Base-by-base conservation (phyloP, 1,140 invertebrate species). In the Polypedilum pembai region DNA sequence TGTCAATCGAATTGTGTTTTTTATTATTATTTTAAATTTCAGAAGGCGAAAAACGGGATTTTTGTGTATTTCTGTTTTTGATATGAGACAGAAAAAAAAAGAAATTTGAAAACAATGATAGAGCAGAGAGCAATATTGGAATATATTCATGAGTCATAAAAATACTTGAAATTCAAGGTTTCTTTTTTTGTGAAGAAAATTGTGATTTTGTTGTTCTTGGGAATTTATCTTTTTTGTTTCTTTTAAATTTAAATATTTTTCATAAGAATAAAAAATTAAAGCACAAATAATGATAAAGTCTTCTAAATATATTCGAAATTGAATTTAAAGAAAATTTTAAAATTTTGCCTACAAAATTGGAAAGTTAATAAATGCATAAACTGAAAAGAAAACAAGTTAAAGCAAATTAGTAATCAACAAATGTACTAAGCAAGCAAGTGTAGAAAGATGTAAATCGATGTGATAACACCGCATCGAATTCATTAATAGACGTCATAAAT, bases 131-230 rank as follows among this genome's bases (percentile, higher is more conserved):
- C 24, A 33, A 33, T 69, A 18, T 18, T 69, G 65, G 20, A 21
- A 69, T 20, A 21, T 69, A 69, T 69, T 69, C 65, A 69, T 69
- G 65, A 69, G 65, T 69, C 65, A 69, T 69, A 69, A 18, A 69
- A 69, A 18, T 18, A 69, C 20, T 69, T 18, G 17, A 69, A 69
- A 69, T 12, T 33, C 24, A 33, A 17, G n/a, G 45, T 56, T 56
- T 56, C 7, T 56, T 56, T 56, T 56, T 56, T 15, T 56, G 10
- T 56, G 10, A 12, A 56, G 7, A 56, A 56, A 56, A 12, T 33
- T 33, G 5, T 33, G n/a, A n/a, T 56, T 56, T 8, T 17, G 45
- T 56, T 56, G n/a, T 17, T 56, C n/a, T 5, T 56, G 10, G 10
- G 45, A 56, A 56, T 56, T 56, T 1, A 56, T 56, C 8, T 56